Percentiles rank a stretch among this genome's conserved stretches.
phyloP scores from a whole-genome alignment of 1,140 invertebrate species.

The Cydia pomonella region DNA sequence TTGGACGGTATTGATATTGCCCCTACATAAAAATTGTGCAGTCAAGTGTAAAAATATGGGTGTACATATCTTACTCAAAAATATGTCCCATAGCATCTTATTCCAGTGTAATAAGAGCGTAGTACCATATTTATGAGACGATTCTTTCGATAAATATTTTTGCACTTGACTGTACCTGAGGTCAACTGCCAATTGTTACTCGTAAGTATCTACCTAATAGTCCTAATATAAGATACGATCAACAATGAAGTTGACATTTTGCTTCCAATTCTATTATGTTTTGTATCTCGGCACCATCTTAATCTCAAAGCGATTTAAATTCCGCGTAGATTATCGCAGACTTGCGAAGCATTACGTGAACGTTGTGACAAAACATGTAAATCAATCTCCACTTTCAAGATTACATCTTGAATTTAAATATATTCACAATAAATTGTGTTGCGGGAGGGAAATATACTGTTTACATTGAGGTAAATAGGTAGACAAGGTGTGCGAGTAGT shows the following conservation, averaged over 20 bases:
- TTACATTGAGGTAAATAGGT: not conserved
- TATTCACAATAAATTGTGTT: constrained; percentile 36
- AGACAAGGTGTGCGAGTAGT: not conserved
- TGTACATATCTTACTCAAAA: too few relatives aligned
- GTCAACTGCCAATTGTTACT: constrained; percentile 1
- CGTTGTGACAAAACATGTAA: constrained; percentile 37
- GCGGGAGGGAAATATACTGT: not conserved
- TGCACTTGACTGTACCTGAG: too few relatives aligned
- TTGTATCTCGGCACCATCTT: constrained; percentile 1
- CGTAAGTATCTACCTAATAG: not conserved
- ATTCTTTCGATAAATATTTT: too few relatives aligned
- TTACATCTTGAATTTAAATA: constrained; percentile 60
- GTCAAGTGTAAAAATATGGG: too few relatives aligned
- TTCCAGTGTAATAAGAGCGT: too few relatives aligned
- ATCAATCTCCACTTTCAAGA: constrained; percentile 52
- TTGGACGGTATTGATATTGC: too few relatives aligned
- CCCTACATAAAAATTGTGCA: too few relatives aligned
- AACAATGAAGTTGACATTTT: constrained; percentile 9
- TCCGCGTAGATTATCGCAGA: constrained; percentile 4
- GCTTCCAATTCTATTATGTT: constrained; percentile 27
- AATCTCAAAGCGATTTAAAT: constrained; percentile 5
- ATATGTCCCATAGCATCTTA: too few relatives aligned
- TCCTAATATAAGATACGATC: not conserved
- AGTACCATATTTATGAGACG: too few relatives aligned
- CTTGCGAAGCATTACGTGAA: constrained; percentile 43